Conservation (phyloP, 2,113 vertebrate genomes). For the Pungitius pungitius region DNA sequence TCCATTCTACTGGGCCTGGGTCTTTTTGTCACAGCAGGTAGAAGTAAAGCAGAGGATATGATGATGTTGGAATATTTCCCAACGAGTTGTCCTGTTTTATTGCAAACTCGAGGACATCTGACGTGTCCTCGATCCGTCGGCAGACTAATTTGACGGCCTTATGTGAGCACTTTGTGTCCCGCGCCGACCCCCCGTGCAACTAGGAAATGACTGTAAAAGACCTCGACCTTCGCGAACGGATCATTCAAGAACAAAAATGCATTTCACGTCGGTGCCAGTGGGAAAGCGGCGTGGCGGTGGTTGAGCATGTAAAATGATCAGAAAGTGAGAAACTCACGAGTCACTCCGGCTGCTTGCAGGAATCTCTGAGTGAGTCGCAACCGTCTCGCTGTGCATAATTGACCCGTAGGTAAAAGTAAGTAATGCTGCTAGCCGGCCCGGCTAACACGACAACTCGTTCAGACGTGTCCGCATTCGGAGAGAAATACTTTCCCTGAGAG, state of each 20-base stretch:
- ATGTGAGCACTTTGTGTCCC: neutral
- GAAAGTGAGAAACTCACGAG: neutral
- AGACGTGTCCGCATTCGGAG: slow-evolving; percentile 41
- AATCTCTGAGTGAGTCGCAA: neutral
- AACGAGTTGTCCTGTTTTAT: neutral
- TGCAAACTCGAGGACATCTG: neutral
- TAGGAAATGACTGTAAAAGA: neutral
- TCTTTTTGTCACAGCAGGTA: neutral
- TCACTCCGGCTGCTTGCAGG: neutral
- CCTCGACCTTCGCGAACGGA: neutral
- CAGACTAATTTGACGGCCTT: neutral
- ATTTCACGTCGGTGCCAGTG: neutral
- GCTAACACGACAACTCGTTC: slow-evolving; percentile 9
- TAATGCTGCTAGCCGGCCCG: no score
- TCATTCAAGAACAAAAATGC: neutral
- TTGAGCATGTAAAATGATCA: neutral
- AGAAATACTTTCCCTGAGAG: slow-evolving; percentile 55
- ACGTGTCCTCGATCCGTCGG: neutral
- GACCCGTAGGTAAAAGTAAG: slow-evolving; percentile 13
- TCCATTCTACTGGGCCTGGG: neutral
- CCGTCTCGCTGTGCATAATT: neutral
- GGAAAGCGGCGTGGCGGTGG: no score
- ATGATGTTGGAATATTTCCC: neutral
- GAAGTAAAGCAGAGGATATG: no score
- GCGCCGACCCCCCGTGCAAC: no score